Conservation (phyloP, 2,797 vertebrate genomes). For the Simalia tracyae region DNA sequence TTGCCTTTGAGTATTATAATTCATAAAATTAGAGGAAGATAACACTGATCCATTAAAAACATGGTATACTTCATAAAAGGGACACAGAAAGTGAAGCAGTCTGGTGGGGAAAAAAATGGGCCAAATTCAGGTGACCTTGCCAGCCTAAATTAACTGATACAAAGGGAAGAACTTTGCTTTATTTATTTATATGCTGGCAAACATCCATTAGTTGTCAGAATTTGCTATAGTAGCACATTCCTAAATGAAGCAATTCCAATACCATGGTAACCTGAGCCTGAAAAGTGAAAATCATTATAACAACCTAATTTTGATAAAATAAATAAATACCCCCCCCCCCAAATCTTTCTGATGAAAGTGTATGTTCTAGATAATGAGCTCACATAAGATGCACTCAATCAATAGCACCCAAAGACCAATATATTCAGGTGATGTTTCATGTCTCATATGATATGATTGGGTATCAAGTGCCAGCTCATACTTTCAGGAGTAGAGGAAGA, state of each 20-base stretch:
- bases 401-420: neutral
- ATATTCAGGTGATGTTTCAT: neutral
- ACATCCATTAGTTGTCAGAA: neutral
- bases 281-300: constrained; percentile 33
- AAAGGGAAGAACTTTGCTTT: neutral
- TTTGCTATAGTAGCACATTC: constrained; percentile 17
- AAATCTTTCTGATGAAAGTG: neutral
- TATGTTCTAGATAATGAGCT: neutral
- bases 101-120: neutral
- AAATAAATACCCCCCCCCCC: neutral
- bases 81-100: neutral
- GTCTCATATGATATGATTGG: neutral
- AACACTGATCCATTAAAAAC: neutral
- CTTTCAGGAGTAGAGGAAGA: neutral
- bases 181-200: constrained; percentile 5
- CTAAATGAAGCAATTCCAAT: constrained; percentile 27
- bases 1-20: neutral
- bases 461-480: neutral
- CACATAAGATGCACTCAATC: neutral
- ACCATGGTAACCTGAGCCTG: neutral
- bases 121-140: neutral
- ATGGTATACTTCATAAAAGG: too few species aligned
- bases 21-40: neutral
- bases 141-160: neutral
- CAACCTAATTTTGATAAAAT: constrained; percentile 6